Base-by-base conservation (phyloP, 2,113 vertebrate species). In the Pseudorectes ferrugineus region DNA sequence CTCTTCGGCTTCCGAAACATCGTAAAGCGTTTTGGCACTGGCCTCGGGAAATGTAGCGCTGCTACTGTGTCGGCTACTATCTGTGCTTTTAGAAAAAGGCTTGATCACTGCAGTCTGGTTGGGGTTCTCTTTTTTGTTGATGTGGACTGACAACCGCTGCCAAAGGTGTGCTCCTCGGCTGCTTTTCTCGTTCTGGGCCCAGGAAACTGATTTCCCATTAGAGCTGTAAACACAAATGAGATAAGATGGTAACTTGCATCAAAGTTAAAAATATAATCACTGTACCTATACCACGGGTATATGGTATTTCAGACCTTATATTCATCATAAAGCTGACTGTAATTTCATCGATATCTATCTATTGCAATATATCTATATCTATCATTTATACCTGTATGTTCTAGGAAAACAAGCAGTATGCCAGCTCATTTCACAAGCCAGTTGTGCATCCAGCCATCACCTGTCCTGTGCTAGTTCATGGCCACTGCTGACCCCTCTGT, bases 21-120 rank as follows among this genome's bases (percentile, higher is more conserved):
- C 98, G 0, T 99, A 99, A 67, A 99, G 98, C 2, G 98, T 98
- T 97, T 99, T 99, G 43, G 98, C 95, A 90, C 97, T 95, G 18
- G 96, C 62, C 74, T 99, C 99, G 0, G 97, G 97, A 33, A 98
- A 98, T 2, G 97, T 97, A 51, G 98, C 92, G 0, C 98, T 98
- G 13, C 98, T 97, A 93, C 93, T 63, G 3, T 91, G 21, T 88
- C 98, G 97, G 58, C 98, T 98, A 94, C 98, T 98, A 68, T 99
- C 99, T 15, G 97, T 95, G 85, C 98, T 98, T 97, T 99, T 99
- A 59, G 99, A 99, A 96, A 99, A 99, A 89, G 99, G 99, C 96
- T 99, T 99, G 97, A 99, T 99, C 89, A 99, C 98, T 1, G 99
- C 99, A 5, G 99, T 99, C 94, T 99, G 99, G 86, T 99, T 99